Evolutionary conservation across 2,888 invertebrate genomes (phyloP), one percentile per base, ranked within the genome.

Genomic region (Yponomeuta evonymella): DNA sequence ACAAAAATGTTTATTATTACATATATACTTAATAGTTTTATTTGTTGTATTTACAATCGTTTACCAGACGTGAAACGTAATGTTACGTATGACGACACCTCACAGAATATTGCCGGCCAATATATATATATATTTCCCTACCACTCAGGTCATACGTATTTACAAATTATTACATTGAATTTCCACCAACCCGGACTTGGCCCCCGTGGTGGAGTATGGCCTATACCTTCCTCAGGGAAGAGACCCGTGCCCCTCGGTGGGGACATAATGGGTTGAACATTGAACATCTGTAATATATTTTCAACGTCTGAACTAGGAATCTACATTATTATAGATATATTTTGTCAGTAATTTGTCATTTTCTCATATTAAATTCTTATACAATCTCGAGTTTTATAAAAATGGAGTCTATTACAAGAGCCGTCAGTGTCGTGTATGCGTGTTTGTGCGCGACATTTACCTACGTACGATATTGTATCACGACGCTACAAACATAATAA

Each of bases 81-180:
- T 75, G 71, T 83, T 85, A 89, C 87, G 89, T 88, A 89, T 85
- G 89, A 88, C 88, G 76, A 79, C 8, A 43, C 2, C 83, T 85
- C 82, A 84, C 82, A 81, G 82, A 80, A 82, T 80, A 79, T 76
- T 76, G 79, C 74, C 75, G 85, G 83, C 85, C 87, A 86, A 87
- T 85, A 88, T 86, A 87, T 85, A 87, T 81, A 82, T 81, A 23
- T 23, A 23, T 23, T 1, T 23, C 33, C 77, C 83, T 85, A 87
- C 82, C 83, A 79, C 81, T 83, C 85, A 81, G 80, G 90, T 86
- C 90, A 89, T 90, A 91, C 91, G 90, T 91, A 90, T 90, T 82
- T 91, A 91, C 91, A 90, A 86, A 87, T 87, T 88, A 87, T 87
- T 88, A 89, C 87, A 89, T 81, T 58, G 78, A 82, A 82, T 23